These are phyloP conservation scores for Mallotus villosus DNA, from an alignment of 2,797 vertebrate genomes.

Conservation along the genomic window DNA sequence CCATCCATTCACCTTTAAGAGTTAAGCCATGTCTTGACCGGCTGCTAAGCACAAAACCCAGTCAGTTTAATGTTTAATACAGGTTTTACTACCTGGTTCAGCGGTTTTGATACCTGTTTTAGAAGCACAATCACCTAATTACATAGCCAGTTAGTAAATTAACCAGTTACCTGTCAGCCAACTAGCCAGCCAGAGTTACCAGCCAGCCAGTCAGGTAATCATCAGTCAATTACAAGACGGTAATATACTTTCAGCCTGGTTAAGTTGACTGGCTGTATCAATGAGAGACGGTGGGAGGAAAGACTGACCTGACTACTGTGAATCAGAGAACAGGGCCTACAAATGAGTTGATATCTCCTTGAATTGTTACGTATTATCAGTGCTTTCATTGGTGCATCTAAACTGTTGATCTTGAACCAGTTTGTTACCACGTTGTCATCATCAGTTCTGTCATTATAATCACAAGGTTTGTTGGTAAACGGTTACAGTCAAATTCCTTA, in stretches of 20 bases:
- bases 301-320: not conserved
- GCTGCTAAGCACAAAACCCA: constrained; percentile 18
- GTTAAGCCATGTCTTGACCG: not conserved
- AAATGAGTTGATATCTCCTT: not conserved
- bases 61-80: constrained; percentile 13
- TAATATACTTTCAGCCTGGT: too few relatives aligned
- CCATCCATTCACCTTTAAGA: not conserved
- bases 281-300: not conserved
- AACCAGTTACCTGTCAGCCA: too few relatives aligned
- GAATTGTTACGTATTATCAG: not conserved
- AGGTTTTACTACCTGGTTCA: not conserved
- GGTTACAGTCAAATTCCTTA: not conserved
- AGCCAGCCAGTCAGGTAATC: not conserved
- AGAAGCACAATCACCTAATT: constrained; percentile 6
- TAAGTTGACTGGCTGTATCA: too few relatives aligned
- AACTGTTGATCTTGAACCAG: not conserved
- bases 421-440: constrained; percentile 7
- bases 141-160: too few relatives aligned
- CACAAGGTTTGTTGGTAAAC: not conserved
- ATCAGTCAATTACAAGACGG: not conserved
- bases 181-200: not conserved
- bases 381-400: not conserved
- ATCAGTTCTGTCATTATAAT: not conserved
- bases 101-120: not conserved
- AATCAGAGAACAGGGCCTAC: not conserved